These are phyloP conservation scores for Apoda limacodes DNA, from an alignment of 2,888 invertebrate species.

Conservation along the genomic window DNA sequence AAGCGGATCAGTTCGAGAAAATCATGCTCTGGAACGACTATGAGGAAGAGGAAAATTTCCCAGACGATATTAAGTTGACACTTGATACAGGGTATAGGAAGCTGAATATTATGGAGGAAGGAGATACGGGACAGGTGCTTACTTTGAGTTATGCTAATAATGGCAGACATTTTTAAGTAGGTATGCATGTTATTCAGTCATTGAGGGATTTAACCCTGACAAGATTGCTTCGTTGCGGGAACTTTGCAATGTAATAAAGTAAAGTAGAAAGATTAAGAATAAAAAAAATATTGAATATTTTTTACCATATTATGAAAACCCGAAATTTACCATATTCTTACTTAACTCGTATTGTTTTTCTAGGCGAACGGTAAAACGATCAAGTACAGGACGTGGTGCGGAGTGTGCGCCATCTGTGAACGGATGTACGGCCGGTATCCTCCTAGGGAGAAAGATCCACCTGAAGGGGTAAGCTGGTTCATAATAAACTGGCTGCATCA, in stretches of 20 bases:
- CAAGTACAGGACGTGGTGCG: conserved; percentile 83
- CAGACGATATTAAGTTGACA: conserved; percentile 54
- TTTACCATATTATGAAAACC: too few species aligned
- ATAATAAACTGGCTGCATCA: too few species aligned
- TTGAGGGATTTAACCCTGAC: too few species aligned
- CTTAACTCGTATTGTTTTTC: conserved; percentile 21
- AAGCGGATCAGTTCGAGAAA: conserved; percentile 50
- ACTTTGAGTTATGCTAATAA: too few species aligned
- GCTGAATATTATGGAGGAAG: conserved; percentile 23
- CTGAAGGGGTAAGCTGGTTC: conserved; percentile 72
- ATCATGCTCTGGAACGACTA: conserved; percentile 67
- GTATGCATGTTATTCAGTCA: too few species aligned
- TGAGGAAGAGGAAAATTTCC: conserved; percentile 41
- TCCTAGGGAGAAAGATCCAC: conserved; percentile 73
- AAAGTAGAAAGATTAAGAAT: not conserved
- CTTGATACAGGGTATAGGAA: conserved; percentile 30
- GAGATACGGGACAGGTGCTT: conserved; percentile 36
- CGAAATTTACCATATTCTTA: too few species aligned
- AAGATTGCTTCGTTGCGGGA: too few species aligned
- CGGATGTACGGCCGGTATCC: conserved; percentile 73
- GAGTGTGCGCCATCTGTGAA: conserved; percentile 82
- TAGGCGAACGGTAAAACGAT: conserved; percentile 52
- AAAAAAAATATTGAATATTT: too few species aligned
- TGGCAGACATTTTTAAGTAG: too few species aligned
- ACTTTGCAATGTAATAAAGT: too few species aligned